phyloP scores from a whole-genome alignment of 64 coral and sea anemone species.

The Orbicella faveolata region DNA sequence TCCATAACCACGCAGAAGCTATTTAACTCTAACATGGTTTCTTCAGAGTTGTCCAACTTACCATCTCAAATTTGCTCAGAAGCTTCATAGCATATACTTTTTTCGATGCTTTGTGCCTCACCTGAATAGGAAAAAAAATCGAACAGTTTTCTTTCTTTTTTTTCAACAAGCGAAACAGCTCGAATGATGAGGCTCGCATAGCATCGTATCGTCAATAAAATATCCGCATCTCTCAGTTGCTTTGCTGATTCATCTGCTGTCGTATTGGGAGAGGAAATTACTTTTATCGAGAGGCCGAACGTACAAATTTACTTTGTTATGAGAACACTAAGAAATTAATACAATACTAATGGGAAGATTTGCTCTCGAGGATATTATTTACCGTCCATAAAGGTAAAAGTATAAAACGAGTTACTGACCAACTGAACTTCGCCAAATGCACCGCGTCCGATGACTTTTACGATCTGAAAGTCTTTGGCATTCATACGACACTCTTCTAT shows the following conservation, averaged over 20 bases:
- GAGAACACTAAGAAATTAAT: background rate
- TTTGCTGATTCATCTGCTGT: slow-evolving; percentile 16
- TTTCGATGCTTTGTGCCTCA: slow-evolving; percentile 70
- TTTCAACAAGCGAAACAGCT: slow-evolving; percentile 1
- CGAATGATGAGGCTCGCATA: slow-evolving; percentile 18
- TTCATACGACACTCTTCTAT: slow-evolving; percentile 91
- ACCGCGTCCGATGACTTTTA: slow-evolving; percentile 98
- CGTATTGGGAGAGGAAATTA: slow-evolving; percentile 21
- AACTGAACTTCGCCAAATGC: slow-evolving; percentile 99
- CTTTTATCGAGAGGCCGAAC: background rate
- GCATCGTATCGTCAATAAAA: slow-evolving; percentile 10
- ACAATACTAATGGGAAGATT: background rate
- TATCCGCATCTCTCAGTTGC: background rate
- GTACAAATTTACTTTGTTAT: background rate
- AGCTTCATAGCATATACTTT: slow-evolving; percentile 98
- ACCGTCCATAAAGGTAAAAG: slow-evolving; percentile 42
- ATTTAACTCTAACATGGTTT: background rate
- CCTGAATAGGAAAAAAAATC: slow-evolving; percentile 41
- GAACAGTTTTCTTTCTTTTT: background rate
- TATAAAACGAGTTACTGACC: slow-evolving; percentile 51
- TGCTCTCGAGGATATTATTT: slow-evolving; percentile 9
- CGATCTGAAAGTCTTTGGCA: slow-evolving; percentile 75
- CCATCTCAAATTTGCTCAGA: slow-evolving; percentile 99
- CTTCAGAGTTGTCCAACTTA: slow-evolving; percentile 24
- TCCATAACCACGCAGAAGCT: background rate